These are phyloP conservation scores for Drosophila ironensis DNA, from an alignment of 1,140 invertebrate species.

Conservation along the genomic window DNA sequence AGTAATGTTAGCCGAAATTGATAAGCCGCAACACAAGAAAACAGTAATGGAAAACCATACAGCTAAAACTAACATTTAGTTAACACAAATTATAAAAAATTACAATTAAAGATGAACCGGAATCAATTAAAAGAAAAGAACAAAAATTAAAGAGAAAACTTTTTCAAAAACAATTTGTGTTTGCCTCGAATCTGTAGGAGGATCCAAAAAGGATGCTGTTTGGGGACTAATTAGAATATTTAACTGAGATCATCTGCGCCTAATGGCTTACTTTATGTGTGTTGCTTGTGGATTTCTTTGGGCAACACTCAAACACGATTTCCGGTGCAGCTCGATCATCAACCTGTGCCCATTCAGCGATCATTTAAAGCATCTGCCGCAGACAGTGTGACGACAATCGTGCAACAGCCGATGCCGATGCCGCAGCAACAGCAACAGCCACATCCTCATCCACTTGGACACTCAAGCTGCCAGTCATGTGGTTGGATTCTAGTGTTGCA, in stretches of 20 bases:
- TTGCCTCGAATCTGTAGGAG: not conserved
- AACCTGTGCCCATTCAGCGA: conserved; percentile 29
- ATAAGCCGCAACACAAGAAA: conserved; percentile 46
- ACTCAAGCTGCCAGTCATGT: conserved; percentile 77
- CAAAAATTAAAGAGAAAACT: conserved; percentile 48
- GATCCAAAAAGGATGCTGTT: not conserved
- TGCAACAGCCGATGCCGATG: not conserved
- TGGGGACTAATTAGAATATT: too few relatives aligned
- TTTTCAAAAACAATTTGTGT: conserved; percentile 62
- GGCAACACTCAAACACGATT: conserved; percentile 45
- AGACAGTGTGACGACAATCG: conserved; percentile 73
- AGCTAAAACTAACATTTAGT: conserved; percentile 70
- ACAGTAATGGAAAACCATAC: conserved; percentile 14
- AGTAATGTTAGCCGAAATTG: conserved; percentile 68
- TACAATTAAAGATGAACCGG: conserved; percentile 76
- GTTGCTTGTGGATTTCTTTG: conserved; percentile 44
- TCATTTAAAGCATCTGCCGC: conserved; percentile 52
- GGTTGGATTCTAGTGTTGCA: conserved; percentile 76
- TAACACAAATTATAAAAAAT: conserved; percentile 78
- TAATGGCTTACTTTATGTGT: conserved; percentile 17
- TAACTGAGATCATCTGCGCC: not conserved
- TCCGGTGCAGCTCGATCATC: conserved; percentile 60
- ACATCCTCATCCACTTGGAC: conserved; percentile 4
- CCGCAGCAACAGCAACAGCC: not conserved
- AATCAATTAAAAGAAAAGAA: conserved; percentile 72